Evolutionary conservation across 2,797 vertebrate species (phyloP).

Genomic region (Parauchenoglanis punctatus): DNA sequence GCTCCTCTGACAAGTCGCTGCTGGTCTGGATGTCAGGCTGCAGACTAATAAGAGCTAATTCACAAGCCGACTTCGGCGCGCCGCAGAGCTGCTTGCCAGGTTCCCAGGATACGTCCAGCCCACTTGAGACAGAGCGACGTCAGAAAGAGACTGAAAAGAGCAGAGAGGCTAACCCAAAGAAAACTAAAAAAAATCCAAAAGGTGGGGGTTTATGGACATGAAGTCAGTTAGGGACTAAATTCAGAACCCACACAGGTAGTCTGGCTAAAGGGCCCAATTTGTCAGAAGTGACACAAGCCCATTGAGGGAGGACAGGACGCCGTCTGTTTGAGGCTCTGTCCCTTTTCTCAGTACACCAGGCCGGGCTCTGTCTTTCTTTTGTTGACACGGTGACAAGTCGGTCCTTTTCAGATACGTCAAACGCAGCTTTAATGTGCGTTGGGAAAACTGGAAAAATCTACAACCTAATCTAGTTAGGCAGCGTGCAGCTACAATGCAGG

Average conservation of each 20-base stretch:
- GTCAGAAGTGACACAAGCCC: slow-evolving; percentile 76
- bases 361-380: slow-evolving; percentile 49
- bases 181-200: slow-evolving; percentile 51
- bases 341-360: slow-evolving; percentile 36
- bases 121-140: slow-evolving; percentile 72
- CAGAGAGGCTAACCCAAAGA: slow-evolving; percentile 34
- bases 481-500: slow-evolving; percentile 38
- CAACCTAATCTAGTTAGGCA: slow-evolving; percentile 53
- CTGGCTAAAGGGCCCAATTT: slow-evolving; percentile 70
- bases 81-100: slow-evolving; percentile 69
- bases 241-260: slow-evolving; percentile 78
- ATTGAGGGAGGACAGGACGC: slow-evolving; percentile 77
- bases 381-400: slow-evolving; percentile 49
- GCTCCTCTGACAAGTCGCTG: slow-evolving; percentile 62
- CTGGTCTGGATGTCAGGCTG: slow-evolving; percentile 65
- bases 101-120: slow-evolving; percentile 77
- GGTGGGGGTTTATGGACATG: slow-evolving; percentile 28
- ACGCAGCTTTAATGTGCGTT: slow-evolving; percentile 47
- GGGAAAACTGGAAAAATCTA: slow-evolving; percentile 48
- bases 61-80: slow-evolving; percentile 58
- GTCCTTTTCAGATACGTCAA: slow-evolving; percentile 39
- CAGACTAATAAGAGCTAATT: slow-evolving; percentile 72
- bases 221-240: slow-evolving; percentile 70
- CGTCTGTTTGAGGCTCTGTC: slow-evolving; percentile 65
- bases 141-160: slow-evolving; percentile 54